Base-by-base conservation (phyloP, 2,113 vertebrate genomes). In the Sialia sialis region DNA sequence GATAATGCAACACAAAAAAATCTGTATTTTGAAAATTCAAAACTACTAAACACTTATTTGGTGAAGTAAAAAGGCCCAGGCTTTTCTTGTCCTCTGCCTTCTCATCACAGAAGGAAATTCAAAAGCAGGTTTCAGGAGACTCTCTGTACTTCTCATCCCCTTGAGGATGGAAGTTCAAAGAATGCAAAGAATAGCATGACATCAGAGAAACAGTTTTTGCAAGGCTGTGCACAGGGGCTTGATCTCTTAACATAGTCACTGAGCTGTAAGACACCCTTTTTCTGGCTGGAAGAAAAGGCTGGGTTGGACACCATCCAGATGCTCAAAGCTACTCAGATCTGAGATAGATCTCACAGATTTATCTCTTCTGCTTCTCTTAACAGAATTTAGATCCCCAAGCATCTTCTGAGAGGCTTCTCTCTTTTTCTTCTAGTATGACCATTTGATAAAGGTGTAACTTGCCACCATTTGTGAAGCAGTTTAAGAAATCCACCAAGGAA, bases 81-180 rank as follows among this genome's bases (percentile, higher is more conserved):
- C 23, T 79, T 91, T 79, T 87, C 41, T 59, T 79, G 30, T 82
- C 44, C 49, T 93, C 56, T 82, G 44, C 20, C 17, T 89, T 93
- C 56, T 79, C 69, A 85, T 68, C 54, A 87, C 38, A 68, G 44
- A 78, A 91, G 25, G 52, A 82, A 93, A 89, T 87, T 85, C 66
- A 91, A 82, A 93, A 82, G 62, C 23, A 76, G 36, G 25, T 87
- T 91, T 79, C 74, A 54, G 3, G 7, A 89, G 16, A n/a, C 32
- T 87, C 22, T 77, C 30, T 72, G 41, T 76, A 79, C 34, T 82
- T 27, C 51, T 80, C 2, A 79, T 49, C 22, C 48, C 23, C 78
- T 79, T 76, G 82, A 87, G 62, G 62, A 85, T 49, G 29, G 49
- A 84, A 85, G 62, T 91, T 95, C 66, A 91, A 94, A 87, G 89